A percentile compares a stretch with the other conserved stretches of the same genome.
Evolutionary conservation across 2,113 vertebrate genomes (phyloP).

Genomic region (Pelodiscus sinensis): DNA sequence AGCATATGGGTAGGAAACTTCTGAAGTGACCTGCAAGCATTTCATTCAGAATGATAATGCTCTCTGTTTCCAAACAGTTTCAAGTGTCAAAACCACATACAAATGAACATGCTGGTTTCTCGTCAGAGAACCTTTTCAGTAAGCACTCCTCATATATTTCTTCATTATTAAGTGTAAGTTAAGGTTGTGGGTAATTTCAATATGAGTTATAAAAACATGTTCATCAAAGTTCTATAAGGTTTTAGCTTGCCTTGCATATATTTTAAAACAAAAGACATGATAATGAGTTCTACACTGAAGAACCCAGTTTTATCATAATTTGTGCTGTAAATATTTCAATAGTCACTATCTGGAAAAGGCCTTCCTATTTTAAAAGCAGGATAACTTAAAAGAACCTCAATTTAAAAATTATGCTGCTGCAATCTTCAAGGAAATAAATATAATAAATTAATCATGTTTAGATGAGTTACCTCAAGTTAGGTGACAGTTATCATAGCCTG

Average conservation of each 20-base stretch:
- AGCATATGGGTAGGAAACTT: not conserved
- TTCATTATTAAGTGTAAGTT: too few relatives aligned
- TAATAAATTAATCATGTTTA: not conserved
- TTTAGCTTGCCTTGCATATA: not conserved
- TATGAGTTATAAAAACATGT: not conserved
- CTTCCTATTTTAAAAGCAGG: not conserved
- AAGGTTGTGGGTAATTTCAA: not conserved
- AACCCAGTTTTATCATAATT: not conserved
- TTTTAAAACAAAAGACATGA: not conserved
- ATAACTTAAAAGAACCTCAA: not conserved
- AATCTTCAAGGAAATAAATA: not conserved
- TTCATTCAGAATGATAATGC: not conserved
- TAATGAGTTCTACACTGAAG: not conserved
- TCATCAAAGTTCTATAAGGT: not conserved
- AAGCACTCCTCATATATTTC: not conserved
- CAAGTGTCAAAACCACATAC: not conserved
- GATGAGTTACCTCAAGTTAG: not conserved
- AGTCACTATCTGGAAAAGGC: not conserved
- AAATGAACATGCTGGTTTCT: not conserved
- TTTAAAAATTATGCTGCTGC: not conserved
- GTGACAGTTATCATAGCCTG: not conserved
- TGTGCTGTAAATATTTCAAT: not conserved
- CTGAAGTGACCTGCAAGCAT: accelerated
- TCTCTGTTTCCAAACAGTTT: not conserved
- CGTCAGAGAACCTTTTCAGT: not conserved